A percentile compares a stretch with the other conserved stretches of the same genome.
Conservation (phyloP, 1,140 invertebrate genomes). For the Mya arenaria region DNA sequence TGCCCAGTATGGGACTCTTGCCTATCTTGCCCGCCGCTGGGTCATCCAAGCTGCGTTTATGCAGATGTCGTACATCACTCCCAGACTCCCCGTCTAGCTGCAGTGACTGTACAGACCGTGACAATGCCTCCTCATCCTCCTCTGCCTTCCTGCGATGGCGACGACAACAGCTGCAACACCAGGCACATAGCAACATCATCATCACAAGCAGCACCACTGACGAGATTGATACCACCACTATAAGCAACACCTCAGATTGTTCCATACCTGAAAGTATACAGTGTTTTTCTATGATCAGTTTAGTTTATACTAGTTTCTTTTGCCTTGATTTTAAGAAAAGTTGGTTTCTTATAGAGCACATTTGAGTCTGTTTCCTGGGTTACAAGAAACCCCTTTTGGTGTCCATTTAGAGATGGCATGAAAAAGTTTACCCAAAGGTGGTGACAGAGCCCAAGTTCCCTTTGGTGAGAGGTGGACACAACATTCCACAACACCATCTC, state of each 20-base stretch:
- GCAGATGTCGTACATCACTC: conserved; percentile 46
- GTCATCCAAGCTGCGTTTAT: conserved; percentile 59
- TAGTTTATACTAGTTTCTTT: too few relatives aligned
- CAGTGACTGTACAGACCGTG: conserved; percentile 37
- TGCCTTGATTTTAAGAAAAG: too few relatives aligned
- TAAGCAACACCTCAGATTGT: conserved; percentile 21
- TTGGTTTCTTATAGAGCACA: too few relatives aligned
- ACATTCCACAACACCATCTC: too few relatives aligned
- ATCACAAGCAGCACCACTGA: conserved; percentile 28
- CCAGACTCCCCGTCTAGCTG: conserved; percentile 44
- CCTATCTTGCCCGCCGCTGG: conserved; percentile 27
- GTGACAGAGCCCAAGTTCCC: too few relatives aligned
- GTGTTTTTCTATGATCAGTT: too few relatives aligned
- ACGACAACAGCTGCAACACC: conserved; percentile 52
- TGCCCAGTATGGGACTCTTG: conserved; percentile 46
- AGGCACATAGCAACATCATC: conserved; percentile 45
- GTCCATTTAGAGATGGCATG: too few relatives aligned
- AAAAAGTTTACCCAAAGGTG: too few relatives aligned
- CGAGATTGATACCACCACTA: conserved; percentile 1
- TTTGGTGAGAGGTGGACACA: too few relatives aligned
- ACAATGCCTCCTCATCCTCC: conserved; percentile 49
- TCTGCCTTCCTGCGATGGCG: conserved; percentile 35
- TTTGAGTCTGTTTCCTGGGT: too few relatives aligned
- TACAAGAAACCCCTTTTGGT: too few relatives aligned
- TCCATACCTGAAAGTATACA: conserved; percentile 52